Conservation (phyloP, 2,888 invertebrate species). For the Monopis laevigella region DNA sequence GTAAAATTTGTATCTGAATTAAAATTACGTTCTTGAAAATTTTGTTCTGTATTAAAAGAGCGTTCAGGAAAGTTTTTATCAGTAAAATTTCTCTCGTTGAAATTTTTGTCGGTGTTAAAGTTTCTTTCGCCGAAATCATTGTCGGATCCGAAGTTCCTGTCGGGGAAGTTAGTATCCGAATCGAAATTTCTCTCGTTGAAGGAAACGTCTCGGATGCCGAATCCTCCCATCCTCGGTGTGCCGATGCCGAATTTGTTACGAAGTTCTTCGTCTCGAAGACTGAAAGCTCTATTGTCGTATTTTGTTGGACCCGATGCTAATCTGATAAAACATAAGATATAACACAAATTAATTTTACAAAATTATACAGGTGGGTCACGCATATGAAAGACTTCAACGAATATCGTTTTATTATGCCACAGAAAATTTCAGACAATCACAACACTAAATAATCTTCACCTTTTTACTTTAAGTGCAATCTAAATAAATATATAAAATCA, state of each 20-base stretch:
- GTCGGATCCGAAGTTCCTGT: constrained; percentile 39
- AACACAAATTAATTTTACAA: background rate
- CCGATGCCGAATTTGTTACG: constrained; percentile 55
- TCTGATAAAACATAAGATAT: constrained; percentile 28
- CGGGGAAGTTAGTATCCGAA: constrained; percentile 52
- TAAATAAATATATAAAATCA: too few relatives aligned
- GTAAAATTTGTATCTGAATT: constrained; percentile 29
- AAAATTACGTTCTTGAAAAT: constrained; percentile 13
- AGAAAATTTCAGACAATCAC: too few relatives aligned
- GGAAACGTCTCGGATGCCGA: constrained; percentile 55
- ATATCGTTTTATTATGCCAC: too few relatives aligned
- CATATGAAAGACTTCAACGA: too few relatives aligned
- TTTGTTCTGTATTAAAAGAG: constrained; percentile 27
- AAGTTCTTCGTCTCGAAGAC: constrained; percentile 51
- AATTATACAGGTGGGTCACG: too few relatives aligned
- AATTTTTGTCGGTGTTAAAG: constrained; percentile 24
- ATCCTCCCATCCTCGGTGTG: constrained; percentile 57
- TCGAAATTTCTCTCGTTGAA: constrained; percentile 49
- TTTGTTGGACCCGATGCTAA: constrained; percentile 41
- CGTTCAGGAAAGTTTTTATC: constrained; percentile 24
- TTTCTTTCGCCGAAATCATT: constrained; percentile 43
- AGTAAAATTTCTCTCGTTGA: constrained; percentile 12
- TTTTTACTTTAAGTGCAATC: too few relatives aligned
- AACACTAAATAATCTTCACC: too few relatives aligned
- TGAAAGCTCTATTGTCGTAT: constrained; percentile 53